Evolutionary conservation across 1,140 invertebrate genomes (phyloP).

Genomic region (Halesus radiatus): DNA sequence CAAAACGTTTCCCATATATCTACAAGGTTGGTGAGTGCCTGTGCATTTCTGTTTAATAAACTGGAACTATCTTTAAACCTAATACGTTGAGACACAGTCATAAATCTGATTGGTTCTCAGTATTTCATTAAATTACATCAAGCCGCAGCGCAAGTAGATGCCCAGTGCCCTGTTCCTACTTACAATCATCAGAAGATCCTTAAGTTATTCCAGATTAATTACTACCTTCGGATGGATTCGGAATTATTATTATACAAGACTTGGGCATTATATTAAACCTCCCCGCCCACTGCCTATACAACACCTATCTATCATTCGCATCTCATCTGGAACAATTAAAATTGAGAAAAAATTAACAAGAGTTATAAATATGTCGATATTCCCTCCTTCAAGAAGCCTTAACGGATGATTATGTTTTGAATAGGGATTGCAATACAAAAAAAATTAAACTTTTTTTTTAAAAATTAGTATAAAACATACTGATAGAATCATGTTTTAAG

Average conservation of each 20-base stretch:
- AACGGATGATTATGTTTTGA: slow-evolving; percentile 4
- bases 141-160: background rate
- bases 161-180: background rate
- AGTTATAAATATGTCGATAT: slow-evolving; percentile 56
- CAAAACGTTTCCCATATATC: no score
- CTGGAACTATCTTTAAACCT: no score
- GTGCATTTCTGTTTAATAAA: no score
- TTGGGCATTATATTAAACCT: slow-evolving; percentile 36
- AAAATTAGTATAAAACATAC: no score
- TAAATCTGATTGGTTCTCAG: background rate
- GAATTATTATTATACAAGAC: slow-evolving; percentile 43
- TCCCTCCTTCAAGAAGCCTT: slow-evolving; percentile 31
- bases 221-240: slow-evolving; percentile 44
- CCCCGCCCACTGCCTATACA: slow-evolving; percentile 45
- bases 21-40: no score
- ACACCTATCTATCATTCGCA: slow-evolving; percentile 56
- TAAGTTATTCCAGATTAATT: slow-evolving; percentile 54
- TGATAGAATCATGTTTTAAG: no score
- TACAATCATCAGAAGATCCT: slow-evolving; percentile 31
- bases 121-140: slow-evolving; percentile 1
- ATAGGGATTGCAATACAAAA: slow-evolving; percentile 5
- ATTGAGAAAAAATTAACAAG: slow-evolving; percentile 55
- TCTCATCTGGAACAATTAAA: slow-evolving; percentile 56
- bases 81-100: no score
- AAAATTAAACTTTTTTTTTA: background rate